Conservation (phyloP, 1,140 invertebrate genomes). For the Pygmarrhopalites habei region DNA sequence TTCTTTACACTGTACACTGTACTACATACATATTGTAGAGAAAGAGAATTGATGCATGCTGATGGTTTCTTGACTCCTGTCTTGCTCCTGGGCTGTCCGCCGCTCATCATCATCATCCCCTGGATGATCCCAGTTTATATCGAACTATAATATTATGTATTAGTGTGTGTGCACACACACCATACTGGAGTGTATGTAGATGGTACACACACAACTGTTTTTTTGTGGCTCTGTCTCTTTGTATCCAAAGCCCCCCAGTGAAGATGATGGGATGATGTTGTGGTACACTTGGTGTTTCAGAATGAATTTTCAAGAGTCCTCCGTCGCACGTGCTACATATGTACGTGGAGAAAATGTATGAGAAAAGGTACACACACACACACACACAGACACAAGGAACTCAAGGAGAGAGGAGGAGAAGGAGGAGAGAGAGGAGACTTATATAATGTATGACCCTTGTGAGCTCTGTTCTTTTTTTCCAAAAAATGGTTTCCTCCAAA, state of each 20-base stretch:
- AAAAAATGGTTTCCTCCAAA: constrained; percentile 3
- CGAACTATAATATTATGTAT: neutral
- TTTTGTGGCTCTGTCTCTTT: too few species aligned
- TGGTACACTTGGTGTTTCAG: constrained; percentile 13
- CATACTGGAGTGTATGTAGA: too few species aligned
- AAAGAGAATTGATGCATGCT: constrained; percentile 10
- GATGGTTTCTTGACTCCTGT: constrained; percentile 19
- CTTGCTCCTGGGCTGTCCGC: constrained; percentile 1
- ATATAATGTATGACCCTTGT: constrained; percentile 1
- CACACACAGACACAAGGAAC: too few species aligned
- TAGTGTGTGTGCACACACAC: too few species aligned
- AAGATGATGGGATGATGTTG: constrained; percentile 24
- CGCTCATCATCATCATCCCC: too few species aligned
- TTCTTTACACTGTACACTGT: too few species aligned
- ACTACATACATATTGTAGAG: too few species aligned
- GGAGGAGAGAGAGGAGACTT: neutral
- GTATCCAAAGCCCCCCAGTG: neutral
- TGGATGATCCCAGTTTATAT: too few species aligned
- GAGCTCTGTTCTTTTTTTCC: neutral
- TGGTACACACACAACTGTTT: too few species aligned
- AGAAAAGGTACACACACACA: too few species aligned
- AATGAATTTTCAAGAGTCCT: constrained; percentile 17
- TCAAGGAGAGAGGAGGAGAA: neutral
- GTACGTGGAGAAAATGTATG: constrained; percentile 1
- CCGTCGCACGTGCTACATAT: constrained; percentile 34